Base-by-base conservation (phyloP, 2,113 vertebrate genomes). In the Lepus timidus region DNA sequence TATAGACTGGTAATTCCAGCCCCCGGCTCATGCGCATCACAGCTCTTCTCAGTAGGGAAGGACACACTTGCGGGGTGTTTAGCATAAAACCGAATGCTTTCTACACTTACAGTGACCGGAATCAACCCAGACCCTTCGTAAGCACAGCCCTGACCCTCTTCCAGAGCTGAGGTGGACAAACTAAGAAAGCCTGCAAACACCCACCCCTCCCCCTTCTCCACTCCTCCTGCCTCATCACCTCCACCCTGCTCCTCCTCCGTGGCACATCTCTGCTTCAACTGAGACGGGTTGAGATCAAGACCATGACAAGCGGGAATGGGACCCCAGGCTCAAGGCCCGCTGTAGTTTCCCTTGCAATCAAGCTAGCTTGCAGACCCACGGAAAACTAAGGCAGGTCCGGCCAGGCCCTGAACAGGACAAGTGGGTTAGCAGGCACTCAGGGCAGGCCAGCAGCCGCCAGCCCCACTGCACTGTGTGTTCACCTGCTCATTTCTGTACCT, bases 141-240 rank as follows among this genome's bases (percentile, higher is more conserved):
- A 85, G 44, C 74, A 52, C 3, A 31, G 33, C 11, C 73, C 22
- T 68, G 44, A 25, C 36, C 31, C 25, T 39, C 27, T n/a, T 84
- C n/a, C 78, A 79, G 88, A 44, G 78, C 68, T 85, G 33, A 89
- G 70, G 31, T 44, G 67, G 65, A 79, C 61, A 84, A 82, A 85
- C 85, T 88, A 87, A 88, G 39, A 79, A 65, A 78, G 51, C 55
- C 52, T 67, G 71, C 52, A 55, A 83, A 83, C 0, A 2, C 58
- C 44, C 20, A 49, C 55, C 65, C 51, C 83, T 70, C 51, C 93
- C 80, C 33, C 70, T 2, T 55, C 90, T 67, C 88, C 62, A 33
- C 70, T 55, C 67, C 9, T 96, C 81, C 78, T 75, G 90, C 93
- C 80, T 92, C 91, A 64, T 17, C 22, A 44, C 82, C 68, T 67